Evolutionary conservation across 2,113 vertebrate species (phyloP), one percentile per base, ranked within the genome.

Genomic region (Epinephelus moara): DNA sequence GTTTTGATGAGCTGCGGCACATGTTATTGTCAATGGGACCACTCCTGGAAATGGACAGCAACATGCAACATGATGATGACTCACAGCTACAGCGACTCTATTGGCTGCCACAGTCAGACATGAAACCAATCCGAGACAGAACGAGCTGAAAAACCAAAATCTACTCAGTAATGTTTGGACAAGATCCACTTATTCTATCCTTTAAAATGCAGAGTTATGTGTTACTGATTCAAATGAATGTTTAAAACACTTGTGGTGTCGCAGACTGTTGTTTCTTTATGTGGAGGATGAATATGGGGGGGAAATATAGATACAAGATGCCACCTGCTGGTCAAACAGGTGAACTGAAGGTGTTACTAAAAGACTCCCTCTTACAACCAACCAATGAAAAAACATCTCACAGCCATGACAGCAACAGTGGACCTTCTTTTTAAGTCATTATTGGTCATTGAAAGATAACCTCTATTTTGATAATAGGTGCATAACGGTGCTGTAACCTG

Each of bases 21-120:
- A 27, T 59, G 86, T 88, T 89, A 88, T 79, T 88, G 70, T 88
- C 85, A 80, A 85, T 72, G 84, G 89, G 81, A 66, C 77, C 81
- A 23, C 75, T 86, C 90, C 93, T 94, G 85, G 78, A 91, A 91
- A 89, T 81, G 88, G 85, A 93, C 89, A 91, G 89, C 84, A 90
- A 90, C 89, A 91, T 89, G 92, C 75, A 87, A 81, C 76, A 81
- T 77, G 82, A 87, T 62, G 90, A 91, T 84, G 86, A 78, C 85
- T 86, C 62, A 63, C 50, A 49, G 84, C 59, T 55, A 78, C 80
- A 80, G 84, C 0, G 10, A 68, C 17, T 17, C 77, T 1, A 91
- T 88, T 92, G 91, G 88, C 72, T 49, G 67, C 1, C 27, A 7
- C 50, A 70, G 27, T 27, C 52, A 14, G 64, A 72, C 17, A 9